Evolutionary conservation across 2,888 invertebrate genomes (phyloP).

Genomic region (Lasioglossum vierecki): DNA sequence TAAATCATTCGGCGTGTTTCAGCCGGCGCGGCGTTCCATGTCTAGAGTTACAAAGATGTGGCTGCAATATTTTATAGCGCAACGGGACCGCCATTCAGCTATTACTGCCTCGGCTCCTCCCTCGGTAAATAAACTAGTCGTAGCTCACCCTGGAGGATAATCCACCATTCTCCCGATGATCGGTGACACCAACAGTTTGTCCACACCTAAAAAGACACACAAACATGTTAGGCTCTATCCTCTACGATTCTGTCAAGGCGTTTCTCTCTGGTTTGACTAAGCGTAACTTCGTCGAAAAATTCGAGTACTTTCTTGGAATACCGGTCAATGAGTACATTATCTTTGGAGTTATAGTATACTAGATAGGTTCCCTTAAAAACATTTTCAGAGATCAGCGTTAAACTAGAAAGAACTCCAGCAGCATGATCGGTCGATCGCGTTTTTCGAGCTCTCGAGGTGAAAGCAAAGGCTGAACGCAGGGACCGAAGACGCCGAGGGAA

Average conservation of each 20-base stretch:
- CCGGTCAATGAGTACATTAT: not conserved
- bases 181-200: not conserved
- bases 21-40: not conserved
- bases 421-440: not conserved
- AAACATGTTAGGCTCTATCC: not conserved
- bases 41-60: constrained; percentile 40
- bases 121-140: constrained; percentile 11
- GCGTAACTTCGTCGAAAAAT: not conserved
- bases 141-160: not conserved
- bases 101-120: constrained; percentile 20
- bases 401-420: not conserved
- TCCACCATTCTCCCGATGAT: not conserved
- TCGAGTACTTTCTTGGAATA: not conserved
- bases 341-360: not conserved
- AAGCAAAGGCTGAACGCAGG: not conserved
- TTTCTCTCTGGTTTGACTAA: not conserved
- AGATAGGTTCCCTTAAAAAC: not conserved
- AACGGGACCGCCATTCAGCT: constrained; percentile 24
- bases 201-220: not conserved
- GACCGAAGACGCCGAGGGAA: constrained; percentile 30
- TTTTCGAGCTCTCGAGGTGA: not conserved
- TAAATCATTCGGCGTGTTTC: constrained; percentile 53
- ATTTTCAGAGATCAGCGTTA: not conserved
- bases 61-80: constrained; percentile 27
- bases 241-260: not conserved